Conservation (phyloP, 1,140 invertebrate species). For the Pristionchus pacificus region DNA sequence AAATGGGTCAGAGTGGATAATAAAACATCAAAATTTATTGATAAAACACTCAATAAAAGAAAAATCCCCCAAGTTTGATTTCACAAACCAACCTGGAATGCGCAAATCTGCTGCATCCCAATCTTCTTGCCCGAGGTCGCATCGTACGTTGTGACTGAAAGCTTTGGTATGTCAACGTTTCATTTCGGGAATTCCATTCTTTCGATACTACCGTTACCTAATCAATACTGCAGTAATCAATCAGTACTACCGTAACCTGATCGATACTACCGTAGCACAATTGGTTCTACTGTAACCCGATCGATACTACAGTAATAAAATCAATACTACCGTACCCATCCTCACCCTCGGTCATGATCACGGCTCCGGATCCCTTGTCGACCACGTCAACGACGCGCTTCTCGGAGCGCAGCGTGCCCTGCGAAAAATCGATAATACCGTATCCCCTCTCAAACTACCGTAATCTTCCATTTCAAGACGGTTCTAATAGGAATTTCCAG, state of each 20-base stretch:
- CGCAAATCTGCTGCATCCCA: slow-evolving; percentile 64
- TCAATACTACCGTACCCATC: background rate
- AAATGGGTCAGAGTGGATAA: no score
- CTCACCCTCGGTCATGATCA: slow-evolving; percentile 74
- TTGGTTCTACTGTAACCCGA: no score
- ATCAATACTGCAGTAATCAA: no score
- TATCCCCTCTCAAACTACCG: no score
- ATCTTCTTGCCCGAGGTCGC: slow-evolving; percentile 68
- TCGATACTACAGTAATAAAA: no score
- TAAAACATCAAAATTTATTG: no score
- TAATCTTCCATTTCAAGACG: no score
- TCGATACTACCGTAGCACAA: no score
- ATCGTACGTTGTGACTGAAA: slow-evolving; percentile 72
- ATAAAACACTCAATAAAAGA: background rate
- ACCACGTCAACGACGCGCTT: slow-evolving; percentile 73
- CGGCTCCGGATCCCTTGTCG: slow-evolving; percentile 86
- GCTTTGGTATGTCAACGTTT: background rate
- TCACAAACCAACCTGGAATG: slow-evolving; percentile 65
- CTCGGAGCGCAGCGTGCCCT: slow-evolving; percentile 66
- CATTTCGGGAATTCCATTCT: background rate
- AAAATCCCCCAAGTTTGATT: background rate
- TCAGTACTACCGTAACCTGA: slow-evolving; percentile 13
- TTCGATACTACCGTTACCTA: no score
- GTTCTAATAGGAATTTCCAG: no score
- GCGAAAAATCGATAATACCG: no score